Conservation (phyloP, 92 coral and sea anemone species). For the Palythoa caribaeorum region DNA sequence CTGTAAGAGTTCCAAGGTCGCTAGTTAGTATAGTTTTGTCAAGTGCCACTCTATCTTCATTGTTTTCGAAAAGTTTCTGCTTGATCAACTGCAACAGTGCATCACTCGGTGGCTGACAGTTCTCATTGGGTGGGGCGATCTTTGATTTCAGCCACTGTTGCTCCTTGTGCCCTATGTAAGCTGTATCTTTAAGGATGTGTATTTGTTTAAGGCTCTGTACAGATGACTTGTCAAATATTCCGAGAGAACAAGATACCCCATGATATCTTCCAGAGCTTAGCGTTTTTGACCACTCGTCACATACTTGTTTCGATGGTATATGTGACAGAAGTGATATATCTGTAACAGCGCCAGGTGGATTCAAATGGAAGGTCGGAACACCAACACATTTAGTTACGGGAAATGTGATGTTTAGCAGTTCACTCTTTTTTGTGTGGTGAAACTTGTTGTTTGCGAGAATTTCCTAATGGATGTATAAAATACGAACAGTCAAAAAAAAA, state of each 20-base stretch:
- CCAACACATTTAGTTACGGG: not conserved
- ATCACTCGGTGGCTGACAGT: conserved; percentile 30
- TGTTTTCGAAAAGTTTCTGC: conserved; percentile 41
- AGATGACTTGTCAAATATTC: conserved; percentile 55
- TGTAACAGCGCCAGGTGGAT: conserved; percentile 3
- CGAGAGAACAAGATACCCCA: conserved; percentile 58
- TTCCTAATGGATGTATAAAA: conserved; percentile 11
- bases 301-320: not conserved
- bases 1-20: conserved; percentile 57
- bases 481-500: not conserved
- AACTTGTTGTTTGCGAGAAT: conserved; percentile 5
- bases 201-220: conserved; percentile 38
- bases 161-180: conserved; percentile 47
- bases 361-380: not conserved
- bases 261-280: conserved; percentile 21
- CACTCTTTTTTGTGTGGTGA: not conserved
- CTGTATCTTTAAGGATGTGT: conserved; percentile 47
- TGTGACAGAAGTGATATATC: not conserved
- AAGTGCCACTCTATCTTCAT: conserved; percentile 42
- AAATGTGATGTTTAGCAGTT: conserved; percentile 13
- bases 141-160: conserved; percentile 48
- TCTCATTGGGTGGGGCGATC: conserved; percentile 41
- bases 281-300: conserved; percentile 8
- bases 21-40: conserved; percentile 46
- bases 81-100: conserved; percentile 29